These are phyloP conservation scores for Stercorarius parasiticus DNA, from an alignment of 2,113 vertebrate species.

Conservation along the genomic window DNA sequence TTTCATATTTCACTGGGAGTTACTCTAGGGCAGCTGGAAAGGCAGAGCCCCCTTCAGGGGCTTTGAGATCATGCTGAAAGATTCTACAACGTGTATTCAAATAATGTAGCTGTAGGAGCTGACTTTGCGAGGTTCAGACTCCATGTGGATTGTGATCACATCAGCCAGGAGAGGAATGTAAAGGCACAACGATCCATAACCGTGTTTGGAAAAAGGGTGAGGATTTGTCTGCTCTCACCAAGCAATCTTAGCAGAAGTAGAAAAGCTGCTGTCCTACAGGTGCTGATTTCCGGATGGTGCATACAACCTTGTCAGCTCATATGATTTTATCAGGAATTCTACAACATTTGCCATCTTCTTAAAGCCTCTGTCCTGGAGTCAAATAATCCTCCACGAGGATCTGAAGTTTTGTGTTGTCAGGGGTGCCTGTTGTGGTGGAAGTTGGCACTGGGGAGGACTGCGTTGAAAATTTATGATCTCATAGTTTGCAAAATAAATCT, in stretches of 20 bases:
- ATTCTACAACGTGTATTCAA: background rate
- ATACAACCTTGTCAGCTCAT: background rate
- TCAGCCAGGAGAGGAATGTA: background rate
- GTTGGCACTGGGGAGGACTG: background rate
- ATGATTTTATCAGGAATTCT: background rate
- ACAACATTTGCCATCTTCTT: background rate
- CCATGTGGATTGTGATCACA: background rate
- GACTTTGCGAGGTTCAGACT: background rate
- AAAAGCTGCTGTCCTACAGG: background rate
- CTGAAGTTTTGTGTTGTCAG: background rate
- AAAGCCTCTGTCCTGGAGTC: background rate
- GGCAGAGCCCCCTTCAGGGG: background rate
- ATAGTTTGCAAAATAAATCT: background rate
- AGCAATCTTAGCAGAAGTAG: background rate
- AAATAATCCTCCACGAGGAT: background rate
- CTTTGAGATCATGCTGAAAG: background rate
- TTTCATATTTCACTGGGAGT: background rate
- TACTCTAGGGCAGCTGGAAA: background rate
- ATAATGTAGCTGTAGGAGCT: background rate
- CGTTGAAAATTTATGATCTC: background rate
- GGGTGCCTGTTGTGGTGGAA: background rate
- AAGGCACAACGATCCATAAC: background rate
- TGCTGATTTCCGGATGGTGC: background rate
- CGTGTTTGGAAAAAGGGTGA: background rate
- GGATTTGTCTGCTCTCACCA: background rate